phyloP scores from a whole-genome alignment of 2,888 invertebrate species.

The Macaria notata region DNA sequence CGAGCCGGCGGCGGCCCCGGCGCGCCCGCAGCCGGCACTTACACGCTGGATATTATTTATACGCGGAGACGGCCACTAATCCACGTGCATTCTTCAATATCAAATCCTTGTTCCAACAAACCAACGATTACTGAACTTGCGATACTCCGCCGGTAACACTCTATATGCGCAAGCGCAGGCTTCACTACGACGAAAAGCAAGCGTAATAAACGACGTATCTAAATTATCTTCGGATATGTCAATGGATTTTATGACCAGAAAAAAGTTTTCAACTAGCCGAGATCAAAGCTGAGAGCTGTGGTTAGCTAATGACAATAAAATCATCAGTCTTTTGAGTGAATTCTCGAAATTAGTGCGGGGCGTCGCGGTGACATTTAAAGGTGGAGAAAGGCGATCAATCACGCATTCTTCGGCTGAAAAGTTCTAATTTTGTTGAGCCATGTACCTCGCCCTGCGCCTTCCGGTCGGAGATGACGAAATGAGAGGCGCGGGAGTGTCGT shows the following conservation, averaged over 20 bases:
- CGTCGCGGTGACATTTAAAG: conserved; percentile 39
- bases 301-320: conserved; percentile 37
- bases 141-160: conserved; percentile 2
- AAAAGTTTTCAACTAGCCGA: conserved; percentile 13
- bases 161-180: conserved; percentile 1
- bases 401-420: conserved; percentile 47
- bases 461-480: conserved; percentile 49
- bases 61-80: conserved; percentile 54
- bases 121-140: conserved; percentile 25
- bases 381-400: conserved; percentile 52
- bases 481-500: conserved; percentile 49
- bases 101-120: conserved; percentile 43
- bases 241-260: conserved; percentile 24
- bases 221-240: conserved; percentile 10
- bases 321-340: conserved; percentile 40
- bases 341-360: conserved; percentile 39
- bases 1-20: conserved; percentile 54
- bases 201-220: neutral
- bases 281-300: conserved; percentile 37
- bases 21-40: conserved; percentile 59
- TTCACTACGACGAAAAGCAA: conserved; percentile 8
- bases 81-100: conserved; percentile 59
- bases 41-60: conserved; percentile 65
- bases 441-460: conserved; percentile 50
- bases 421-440: conserved; percentile 59